Conservation (phyloP, 1,140 invertebrate species). For the Spodoptera litura region DNA sequence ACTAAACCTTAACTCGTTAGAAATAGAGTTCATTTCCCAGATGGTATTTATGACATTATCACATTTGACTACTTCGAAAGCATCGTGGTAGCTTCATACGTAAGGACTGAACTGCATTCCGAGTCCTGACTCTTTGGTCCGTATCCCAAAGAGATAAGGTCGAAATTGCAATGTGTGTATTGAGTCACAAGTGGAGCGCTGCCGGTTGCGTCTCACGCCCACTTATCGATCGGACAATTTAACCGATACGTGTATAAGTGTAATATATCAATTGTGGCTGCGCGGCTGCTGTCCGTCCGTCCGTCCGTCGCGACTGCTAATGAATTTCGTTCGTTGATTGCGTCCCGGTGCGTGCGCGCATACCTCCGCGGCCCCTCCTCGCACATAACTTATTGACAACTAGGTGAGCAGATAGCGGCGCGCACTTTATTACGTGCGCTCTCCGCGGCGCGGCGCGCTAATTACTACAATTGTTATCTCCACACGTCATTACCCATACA, state of each 20-base stretch:
- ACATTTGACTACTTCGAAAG: not conserved
- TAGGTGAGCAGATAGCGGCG: constrained; percentile 33
- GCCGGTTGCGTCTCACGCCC: constrained; percentile 66
- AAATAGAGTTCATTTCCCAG: constrained; percentile 13
- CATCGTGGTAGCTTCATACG: not conserved
- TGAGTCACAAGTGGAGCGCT: constrained; percentile 33
- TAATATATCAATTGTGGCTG: constrained; percentile 72
- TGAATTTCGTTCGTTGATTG: constrained; percentile 57
- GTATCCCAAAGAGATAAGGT: not conserved
- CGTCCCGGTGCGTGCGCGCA: not conserved
- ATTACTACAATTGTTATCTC: constrained; percentile 42
- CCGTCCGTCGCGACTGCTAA: constrained; percentile 60
- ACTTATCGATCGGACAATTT: constrained; percentile 80
- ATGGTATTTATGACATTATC: constrained; percentile 7
- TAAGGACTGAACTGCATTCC: constrained; percentile 8
- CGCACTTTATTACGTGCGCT: constrained; percentile 19
- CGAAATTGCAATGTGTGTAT: not conserved
- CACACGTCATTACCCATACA: constrained; percentile 11
- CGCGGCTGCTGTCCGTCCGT: constrained; percentile 50
- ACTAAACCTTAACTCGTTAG: not conserved
- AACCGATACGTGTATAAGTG: constrained; percentile 75
- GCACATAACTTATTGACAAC: constrained; percentile 37
- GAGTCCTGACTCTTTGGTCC: not conserved
- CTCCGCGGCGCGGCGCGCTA: not conserved
- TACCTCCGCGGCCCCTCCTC: not conserved